Conservation (phyloP, 2,797 vertebrate genomes). For the Pachyuromys duprasi region DNA sequence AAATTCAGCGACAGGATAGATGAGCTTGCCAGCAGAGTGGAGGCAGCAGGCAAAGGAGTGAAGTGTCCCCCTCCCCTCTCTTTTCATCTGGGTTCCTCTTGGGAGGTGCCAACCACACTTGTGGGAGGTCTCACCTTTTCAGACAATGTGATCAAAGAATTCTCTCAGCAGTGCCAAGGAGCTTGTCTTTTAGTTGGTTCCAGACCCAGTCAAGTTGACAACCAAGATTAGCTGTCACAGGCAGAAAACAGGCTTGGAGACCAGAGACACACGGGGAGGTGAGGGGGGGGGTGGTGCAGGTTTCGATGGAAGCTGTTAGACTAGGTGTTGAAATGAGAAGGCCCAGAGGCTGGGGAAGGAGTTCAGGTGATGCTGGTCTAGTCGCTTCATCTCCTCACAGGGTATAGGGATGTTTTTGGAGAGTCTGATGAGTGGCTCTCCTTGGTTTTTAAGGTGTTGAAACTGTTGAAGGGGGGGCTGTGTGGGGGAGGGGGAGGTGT, state of each 20-base stretch:
- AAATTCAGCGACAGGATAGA: too few species aligned
- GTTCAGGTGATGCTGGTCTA: not conserved
- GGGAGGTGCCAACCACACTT: not conserved
- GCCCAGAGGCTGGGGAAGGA: not conserved
- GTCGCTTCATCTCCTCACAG: accelerated
- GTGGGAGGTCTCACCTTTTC: not conserved
- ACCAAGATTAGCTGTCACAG: not conserved
- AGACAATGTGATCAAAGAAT: not conserved
- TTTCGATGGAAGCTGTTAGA: not conserved
- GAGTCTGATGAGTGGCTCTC: not conserved
- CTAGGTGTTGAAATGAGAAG: not conserved
- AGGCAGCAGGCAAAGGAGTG: not conserved
- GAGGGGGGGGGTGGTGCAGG: too few species aligned
- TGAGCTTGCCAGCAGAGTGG: not conserved
- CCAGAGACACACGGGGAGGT: not conserved
- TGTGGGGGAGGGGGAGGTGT: not conserved
- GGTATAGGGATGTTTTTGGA: not conserved
- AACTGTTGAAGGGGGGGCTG: too few species aligned
- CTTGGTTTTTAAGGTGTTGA: not conserved
- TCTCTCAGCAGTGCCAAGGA: not conserved
- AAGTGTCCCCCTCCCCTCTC: not conserved
- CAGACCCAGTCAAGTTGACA: not conserved
- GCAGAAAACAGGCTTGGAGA: not conserved
- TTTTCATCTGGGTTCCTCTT: not conserved
- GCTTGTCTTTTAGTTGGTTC: not conserved